These are phyloP conservation scores for Myiotriccus ornatus DNA, from an alignment of 2,797 vertebrate genomes.

Conservation along the genomic window DNA sequence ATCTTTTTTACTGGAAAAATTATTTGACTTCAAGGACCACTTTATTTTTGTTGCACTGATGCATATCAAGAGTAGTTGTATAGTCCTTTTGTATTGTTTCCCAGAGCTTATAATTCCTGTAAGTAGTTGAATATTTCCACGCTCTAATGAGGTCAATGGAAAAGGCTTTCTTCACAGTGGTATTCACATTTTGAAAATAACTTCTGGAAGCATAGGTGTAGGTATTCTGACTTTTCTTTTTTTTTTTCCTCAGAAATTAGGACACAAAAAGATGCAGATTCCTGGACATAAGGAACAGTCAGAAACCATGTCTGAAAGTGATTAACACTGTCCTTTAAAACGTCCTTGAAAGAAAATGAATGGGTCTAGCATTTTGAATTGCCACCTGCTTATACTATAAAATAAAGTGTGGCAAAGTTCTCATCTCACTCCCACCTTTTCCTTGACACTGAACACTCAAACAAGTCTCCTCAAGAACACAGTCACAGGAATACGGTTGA, in stretches of 20 bases:
- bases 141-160: not conserved
- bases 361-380: not conserved
- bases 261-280: not conserved
- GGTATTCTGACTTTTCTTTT: not conserved
- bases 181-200: not conserved
- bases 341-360: constrained; percentile 30
- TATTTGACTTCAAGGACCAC: not conserved
- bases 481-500: not conserved
- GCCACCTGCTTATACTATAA: not conserved
- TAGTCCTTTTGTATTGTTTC: not conserved
- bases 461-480: not conserved
- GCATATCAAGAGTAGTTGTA: not conserved
- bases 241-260: not conserved
- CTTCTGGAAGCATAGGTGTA: not conserved
- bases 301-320: not conserved
- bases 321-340: not conserved
- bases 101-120: not conserved
- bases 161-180: not conserved
- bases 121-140: not conserved
- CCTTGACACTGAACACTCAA: not conserved
- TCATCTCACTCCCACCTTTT: not conserved
- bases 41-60: not conserved
- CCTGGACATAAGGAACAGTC: not conserved
- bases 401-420: not conserved
- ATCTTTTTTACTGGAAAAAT: not conserved